Evolutionary conservation across 2,113 vertebrate genomes (phyloP).

Genomic region (Trachemys scripta): DNA sequence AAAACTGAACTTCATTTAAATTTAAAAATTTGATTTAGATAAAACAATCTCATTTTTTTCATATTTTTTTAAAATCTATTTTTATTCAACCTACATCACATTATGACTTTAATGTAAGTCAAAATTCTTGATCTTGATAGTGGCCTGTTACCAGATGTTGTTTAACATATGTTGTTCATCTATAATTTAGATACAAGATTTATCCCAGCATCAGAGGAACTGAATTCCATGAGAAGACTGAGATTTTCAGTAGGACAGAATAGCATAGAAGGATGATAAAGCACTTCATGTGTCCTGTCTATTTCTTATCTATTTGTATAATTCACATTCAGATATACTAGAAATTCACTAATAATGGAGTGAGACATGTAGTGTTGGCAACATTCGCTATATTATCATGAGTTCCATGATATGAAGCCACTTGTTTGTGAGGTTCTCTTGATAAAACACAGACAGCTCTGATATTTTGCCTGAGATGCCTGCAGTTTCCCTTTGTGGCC

Average conservation of each 20-base stretch:
- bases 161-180: not conserved
- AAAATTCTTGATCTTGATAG: not conserved
- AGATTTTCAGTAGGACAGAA: not conserved
- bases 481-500: not conserved
- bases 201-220: not conserved
- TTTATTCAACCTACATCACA: not conserved
- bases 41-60: not conserved
- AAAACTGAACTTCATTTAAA: not conserved
- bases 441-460: not conserved
- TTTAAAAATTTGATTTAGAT: not conserved
- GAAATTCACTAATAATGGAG: not conserved
- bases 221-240: not conserved
- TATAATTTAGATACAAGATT: not conserved
- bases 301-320: not conserved
- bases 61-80: not conserved
- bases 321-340: not conserved
- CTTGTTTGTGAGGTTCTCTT: not conserved
- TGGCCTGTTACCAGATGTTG: not conserved
- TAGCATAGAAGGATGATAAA: not conserved
- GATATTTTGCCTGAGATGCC: not conserved
- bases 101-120: not conserved
- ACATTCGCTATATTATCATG: not conserved
- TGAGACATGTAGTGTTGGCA: not conserved
- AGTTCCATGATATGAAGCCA: not conserved
- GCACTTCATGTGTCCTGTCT: not conserved